A percentile compares a stretch with the other conserved stretches of the same genome.
phyloP scores from a whole-genome alignment of 2,113 vertebrate genomes.

The Pseudorhombus dupliciocellatus region DNA sequence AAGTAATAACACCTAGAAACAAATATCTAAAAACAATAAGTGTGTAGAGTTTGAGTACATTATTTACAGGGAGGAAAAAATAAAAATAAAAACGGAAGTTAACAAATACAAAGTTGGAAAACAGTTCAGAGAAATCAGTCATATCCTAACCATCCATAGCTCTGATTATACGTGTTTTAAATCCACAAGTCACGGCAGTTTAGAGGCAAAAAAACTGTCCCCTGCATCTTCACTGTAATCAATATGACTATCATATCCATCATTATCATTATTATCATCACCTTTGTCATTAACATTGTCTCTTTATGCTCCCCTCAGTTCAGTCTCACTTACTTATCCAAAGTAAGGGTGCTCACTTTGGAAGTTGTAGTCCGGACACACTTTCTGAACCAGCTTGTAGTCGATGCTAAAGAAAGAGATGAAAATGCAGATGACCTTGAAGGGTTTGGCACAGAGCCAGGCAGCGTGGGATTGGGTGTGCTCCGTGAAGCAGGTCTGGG shows the following conservation, averaged over 20 bases:
- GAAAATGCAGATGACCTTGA: constrained; percentile 99
- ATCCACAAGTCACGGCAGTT: constrained; percentile 72
- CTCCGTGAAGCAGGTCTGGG: constrained; percentile 95
- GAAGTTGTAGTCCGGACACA: constrained; percentile 99
- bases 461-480: constrained; percentile 95
- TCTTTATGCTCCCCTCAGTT: constrained; percentile 32
- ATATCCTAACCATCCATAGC: constrained; percentile 60
- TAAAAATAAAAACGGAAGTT: constrained; percentile 61
- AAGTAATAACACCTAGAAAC: constrained; percentile 70
- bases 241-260: constrained; percentile 65
- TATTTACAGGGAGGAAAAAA: constrained; percentile 75
- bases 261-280: constrained; percentile 50
- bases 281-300: constrained; percentile 44
- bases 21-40: constrained; percentile 74
- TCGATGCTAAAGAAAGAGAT: constrained; percentile 98
- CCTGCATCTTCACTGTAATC: constrained; percentile 61
- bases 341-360: constrained; percentile 96
- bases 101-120: constrained; percentile 73
- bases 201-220: constrained; percentile 72
- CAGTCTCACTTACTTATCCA: constrained; percentile 79
- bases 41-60: constrained; percentile 66
- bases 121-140: constrained; percentile 56
- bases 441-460: constrained; percentile 98
- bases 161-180: constrained; percentile 71
- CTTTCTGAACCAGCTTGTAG: constrained; percentile 99